Conservation (phyloP, 2,797 vertebrate genomes). For the Myotis daubentonii region DNA sequence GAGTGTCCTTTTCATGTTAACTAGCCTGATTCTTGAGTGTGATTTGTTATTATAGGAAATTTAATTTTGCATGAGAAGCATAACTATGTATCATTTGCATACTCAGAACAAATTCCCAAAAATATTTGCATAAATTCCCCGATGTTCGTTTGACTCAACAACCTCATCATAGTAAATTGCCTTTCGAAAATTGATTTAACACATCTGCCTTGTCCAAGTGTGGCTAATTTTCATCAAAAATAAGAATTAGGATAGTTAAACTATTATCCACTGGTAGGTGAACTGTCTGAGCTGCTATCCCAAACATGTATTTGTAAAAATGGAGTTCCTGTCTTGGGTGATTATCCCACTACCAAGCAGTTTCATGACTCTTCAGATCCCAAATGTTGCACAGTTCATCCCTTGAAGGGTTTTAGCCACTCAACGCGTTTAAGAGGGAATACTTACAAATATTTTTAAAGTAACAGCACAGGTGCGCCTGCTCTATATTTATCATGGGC, state of each 20-base stretch:
- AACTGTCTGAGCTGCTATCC: neutral
- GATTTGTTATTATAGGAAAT: constrained; percentile 82
- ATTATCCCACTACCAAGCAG: neutral
- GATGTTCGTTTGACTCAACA: constrained; percentile 68
- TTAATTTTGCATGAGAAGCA: constrained; percentile 84
- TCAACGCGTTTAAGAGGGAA: neutral
- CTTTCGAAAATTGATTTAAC: constrained; percentile 68
- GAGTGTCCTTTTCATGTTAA: constrained; percentile 60
- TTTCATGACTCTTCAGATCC: neutral
- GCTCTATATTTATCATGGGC: neutral
- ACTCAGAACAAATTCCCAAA: constrained; percentile 75
- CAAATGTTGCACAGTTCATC: neutral
- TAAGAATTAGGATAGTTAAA: constrained; percentile 42
- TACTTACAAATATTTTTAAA: neutral
- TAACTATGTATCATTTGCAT: constrained; percentile 81
- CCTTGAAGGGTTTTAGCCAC: neutral
- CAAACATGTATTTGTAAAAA: neutral
- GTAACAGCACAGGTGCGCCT: neutral
- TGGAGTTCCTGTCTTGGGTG: neutral
- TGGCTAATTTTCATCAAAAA: constrained; percentile 67
- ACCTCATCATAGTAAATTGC: constrained; percentile 68
- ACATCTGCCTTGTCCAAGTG: constrained; percentile 46
- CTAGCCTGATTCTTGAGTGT: constrained; percentile 66
- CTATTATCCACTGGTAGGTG: neutral
- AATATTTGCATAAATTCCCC: constrained; percentile 75